Evolutionary conservation across 2,888 invertebrate genomes (phyloP), one percentile per base, ranked within the genome.

Genomic region (Pyrochroa serraticornis): DNA sequence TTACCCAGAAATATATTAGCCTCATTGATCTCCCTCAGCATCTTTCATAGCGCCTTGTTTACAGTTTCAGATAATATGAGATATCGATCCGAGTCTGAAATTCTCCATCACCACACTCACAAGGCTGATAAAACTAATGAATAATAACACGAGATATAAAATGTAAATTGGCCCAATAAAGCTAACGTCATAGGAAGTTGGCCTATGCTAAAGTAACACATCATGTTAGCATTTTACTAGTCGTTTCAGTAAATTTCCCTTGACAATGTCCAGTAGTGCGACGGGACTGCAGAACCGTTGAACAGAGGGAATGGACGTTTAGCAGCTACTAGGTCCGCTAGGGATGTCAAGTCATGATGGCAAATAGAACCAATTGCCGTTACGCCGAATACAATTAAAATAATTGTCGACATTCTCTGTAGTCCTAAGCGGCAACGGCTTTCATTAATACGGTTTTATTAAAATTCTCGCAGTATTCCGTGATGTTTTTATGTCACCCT

Each of bases 181-280:
- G 22, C 33, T 35, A 9, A 10, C 12, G 7, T 3, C 30, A 33
- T 41, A 31, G n/a, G 36, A 6, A 13, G 39, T 45, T 37, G 10
- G 14, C n/a, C 32, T 9, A 34, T 30, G 38, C 38, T 31, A 50
- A 49, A 53, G 54, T 48, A 54, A 43, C 45, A 46, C 50, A 33
- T 47, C 58, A 51, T 63, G 60, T 58, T 58, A 56, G 51, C 55
- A 61, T 63, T 63, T 63, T 61, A 56, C 56, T 49, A 49, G 62
- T 55, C 52, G 62, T 60, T 62, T 42, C 59, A 38, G 50, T 63
- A 63, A 63, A 63, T 63, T 63, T 63, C 63, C 63, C 63, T 58
- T 58, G 63, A 63, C 58, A 61, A 48, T 54, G 58, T 51, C 53
- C 63, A 44, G 55, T 48, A 42, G 53, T 47, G 45, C 47, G 48